These are phyloP conservation scores for Candidula unifasciata DNA, from an alignment of 2,888 invertebrate species.

Conservation along the genomic window DNA sequence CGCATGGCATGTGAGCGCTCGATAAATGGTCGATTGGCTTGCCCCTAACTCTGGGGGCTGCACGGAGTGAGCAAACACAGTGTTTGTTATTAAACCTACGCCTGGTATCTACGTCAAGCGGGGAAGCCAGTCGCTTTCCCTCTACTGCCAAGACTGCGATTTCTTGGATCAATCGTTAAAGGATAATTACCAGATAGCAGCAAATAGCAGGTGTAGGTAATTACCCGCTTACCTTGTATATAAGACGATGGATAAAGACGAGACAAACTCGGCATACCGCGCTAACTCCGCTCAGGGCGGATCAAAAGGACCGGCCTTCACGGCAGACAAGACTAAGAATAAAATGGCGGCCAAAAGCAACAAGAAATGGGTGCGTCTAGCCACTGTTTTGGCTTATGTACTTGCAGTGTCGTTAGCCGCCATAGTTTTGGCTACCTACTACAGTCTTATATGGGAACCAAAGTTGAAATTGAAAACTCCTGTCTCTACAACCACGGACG, in stretches of 20 bases:
- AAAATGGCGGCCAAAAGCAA: conserved; percentile 77
- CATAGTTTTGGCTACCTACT: conserved; percentile 94
- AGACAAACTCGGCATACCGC: conserved; percentile 60
- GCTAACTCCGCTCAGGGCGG: conserved; percentile 58
- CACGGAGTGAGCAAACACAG: background rate
- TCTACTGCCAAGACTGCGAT: background rate
- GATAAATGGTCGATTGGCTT: conserved; percentile 30
- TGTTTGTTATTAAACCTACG: background rate
- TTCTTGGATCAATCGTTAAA: conserved; percentile 36
- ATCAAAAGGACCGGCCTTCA: conserved; percentile 62
- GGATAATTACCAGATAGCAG: background rate
- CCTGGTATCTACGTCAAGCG: conserved; percentile 6
- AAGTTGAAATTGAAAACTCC: conserved; percentile 76
- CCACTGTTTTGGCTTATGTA: conserved; percentile 95
- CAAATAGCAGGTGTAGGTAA: conserved; percentile 32
- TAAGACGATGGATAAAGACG: conserved; percentile 65
- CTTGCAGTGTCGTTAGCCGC: conserved; percentile 95
- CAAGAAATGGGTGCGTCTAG: conserved; percentile 91
- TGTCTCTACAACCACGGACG: conserved; percentile 38
- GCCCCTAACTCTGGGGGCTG: background rate
- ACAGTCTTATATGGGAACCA: conserved; percentile 95
- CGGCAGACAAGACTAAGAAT: conserved; percentile 70
- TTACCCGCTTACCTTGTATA: conserved; percentile 38
- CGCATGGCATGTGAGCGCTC: conserved; percentile 16
- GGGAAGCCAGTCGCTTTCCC: background rate